These are phyloP conservation scores for Hymenopus coronatus DNA, from an alignment of 2,888 invertebrate species.

Conservation along the genomic window DNA sequence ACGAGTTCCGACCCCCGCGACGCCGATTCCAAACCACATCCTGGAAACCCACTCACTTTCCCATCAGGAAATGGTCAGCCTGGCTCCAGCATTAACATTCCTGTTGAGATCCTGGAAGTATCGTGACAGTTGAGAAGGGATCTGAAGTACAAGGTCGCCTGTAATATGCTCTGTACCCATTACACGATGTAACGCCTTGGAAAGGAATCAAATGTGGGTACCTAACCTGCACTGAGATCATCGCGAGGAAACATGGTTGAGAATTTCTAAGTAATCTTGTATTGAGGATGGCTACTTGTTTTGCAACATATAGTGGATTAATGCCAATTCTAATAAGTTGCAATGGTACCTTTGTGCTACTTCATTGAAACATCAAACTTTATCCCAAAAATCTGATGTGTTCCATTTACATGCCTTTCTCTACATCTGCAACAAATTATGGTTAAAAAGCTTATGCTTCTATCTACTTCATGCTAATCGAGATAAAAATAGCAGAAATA, in stretches of 20 bases:
- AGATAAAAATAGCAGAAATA: too few species aligned
- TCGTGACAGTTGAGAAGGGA: neutral
- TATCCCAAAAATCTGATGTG: too few species aligned
- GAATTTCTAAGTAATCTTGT: neutral
- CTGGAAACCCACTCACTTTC: neutral
- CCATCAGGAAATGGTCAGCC: neutral
- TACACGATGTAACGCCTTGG: neutral
- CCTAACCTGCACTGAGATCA: neutral
- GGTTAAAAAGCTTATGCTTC: too few species aligned
- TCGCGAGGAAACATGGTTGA: neutral
- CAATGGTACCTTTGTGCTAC: too few species aligned
- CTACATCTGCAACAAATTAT: too few species aligned
- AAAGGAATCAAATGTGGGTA: neutral
- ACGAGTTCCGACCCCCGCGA: neutral
- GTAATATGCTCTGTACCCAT: neutral
- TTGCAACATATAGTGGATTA: neutral
- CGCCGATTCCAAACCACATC: neutral
- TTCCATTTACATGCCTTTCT: too few species aligned
- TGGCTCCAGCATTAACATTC: neutral
- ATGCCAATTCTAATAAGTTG: neutral
- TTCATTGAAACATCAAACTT: too few species aligned
- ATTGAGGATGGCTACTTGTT: neutral
- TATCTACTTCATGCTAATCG: too few species aligned
- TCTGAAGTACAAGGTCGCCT: neutral
- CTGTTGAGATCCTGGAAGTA: neutral